These are phyloP conservation scores for Mongoloraphidia duomilia DNA, from an alignment of 2,888 invertebrate species.

Conservation along the genomic window DNA sequence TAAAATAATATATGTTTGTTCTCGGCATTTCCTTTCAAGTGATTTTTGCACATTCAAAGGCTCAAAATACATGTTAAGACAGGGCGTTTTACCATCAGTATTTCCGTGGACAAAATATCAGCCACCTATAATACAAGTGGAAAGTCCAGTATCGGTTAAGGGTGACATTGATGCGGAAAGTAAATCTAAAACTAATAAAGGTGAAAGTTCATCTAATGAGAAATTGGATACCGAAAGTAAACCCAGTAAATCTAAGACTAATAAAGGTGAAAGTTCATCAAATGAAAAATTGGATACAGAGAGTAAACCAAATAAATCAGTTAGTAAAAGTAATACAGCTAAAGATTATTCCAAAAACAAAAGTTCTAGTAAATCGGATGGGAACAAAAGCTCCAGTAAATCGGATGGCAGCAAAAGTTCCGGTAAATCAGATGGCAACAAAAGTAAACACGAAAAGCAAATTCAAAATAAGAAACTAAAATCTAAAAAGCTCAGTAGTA, in stretches of 20 bases:
- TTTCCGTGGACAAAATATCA: conserved; percentile 43
- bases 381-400: too few species aligned
- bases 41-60: conserved; percentile 59
- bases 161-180: background rate
- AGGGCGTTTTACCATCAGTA: conserved; percentile 58
- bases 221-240: background rate
- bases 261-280: conserved; percentile 1
- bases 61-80: conserved; percentile 53
- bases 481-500: too few species aligned
- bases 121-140: conserved; percentile 9
- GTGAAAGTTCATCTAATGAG: conserved; percentile 1
- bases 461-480: too few species aligned
- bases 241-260: too few species aligned
- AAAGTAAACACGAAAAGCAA: too few species aligned
- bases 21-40: conserved; percentile 56
- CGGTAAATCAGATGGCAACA: too few species aligned
- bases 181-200: background rate
- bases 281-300: background rate
- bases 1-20: conserved; percentile 52
- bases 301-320: too few species aligned
- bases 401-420: too few species aligned
- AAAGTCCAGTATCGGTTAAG: background rate
- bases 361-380: background rate
- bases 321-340: too few species aligned
- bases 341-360: background rate